Base-by-base conservation (phyloP, 1,140 invertebrate species). In the Helicorthomorpha holstii region DNA sequence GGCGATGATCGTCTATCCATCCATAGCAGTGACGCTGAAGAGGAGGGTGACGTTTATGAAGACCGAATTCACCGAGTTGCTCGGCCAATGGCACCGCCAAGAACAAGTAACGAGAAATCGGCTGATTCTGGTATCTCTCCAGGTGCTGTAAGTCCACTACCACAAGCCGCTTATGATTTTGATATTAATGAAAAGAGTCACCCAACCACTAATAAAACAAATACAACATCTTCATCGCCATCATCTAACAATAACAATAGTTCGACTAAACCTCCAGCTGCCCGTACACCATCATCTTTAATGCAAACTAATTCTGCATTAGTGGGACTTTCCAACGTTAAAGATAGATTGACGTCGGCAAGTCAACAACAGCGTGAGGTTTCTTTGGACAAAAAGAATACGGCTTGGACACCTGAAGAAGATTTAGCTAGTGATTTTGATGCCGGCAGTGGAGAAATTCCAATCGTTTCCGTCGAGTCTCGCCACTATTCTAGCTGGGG, bases 121-220 rank as follows among this genome's bases (percentile, higher is more conserved):
- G 82, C 80, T 0, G 83, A 87, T 64, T 85, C 81, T 0, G 83
- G 82, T 0, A 85, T 85, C 54, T 84, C 82, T 1, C 82, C 79
- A 1, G 82, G 84, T 63, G 73, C 73, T 2, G 64, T 63, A 25
- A 74, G 76, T 51, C 75, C 73, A 14, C 63, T 60, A 34, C 57
- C 60, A 25, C 4, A 21, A 21, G 21, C n/a, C 46, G 56, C 52
- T 43, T 57, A 54, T 27, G 60, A 61, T 42, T 58, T 60, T 38
- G 57, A 59, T 24, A 29, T 44, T 14, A 48, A 50, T 12, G 48
- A 57, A 43, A 52, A 55, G 42, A 51, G 52, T 27, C 53, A 56
- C 10, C 50, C 45, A 10, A 14, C 14, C n/a, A 21, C 3, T 21
- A 24, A 19, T 19, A 34, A 34, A 16, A n/a, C n/a, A n/a, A n/a